Conservation (phyloP, 2,797 vertebrate species). For the Glyptemys insculpta region DNA sequence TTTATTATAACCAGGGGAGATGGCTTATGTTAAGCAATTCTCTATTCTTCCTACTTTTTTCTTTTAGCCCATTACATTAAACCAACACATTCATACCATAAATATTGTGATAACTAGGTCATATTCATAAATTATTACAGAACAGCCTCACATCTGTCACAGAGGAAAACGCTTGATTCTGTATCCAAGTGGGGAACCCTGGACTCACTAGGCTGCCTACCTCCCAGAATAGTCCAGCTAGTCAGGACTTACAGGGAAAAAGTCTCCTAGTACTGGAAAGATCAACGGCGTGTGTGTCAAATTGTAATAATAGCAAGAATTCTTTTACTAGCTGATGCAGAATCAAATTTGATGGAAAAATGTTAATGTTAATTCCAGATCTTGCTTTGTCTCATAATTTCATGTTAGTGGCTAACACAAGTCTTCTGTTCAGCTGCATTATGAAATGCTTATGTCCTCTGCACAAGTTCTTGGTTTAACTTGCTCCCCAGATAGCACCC, state of each 20-base stretch:
- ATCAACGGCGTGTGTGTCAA: too few species aligned
- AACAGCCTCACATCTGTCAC: not conserved
- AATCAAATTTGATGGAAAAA: not conserved
- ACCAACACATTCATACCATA: constrained; percentile 1
- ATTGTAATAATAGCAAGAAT: not conserved
- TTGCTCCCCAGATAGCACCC: not conserved
- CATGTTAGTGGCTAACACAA: not conserved
- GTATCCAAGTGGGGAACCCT: not conserved
- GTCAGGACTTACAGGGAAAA: accelerated
- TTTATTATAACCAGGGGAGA: not conserved
- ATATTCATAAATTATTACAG: not conserved
- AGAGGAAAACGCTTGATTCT: not conserved
- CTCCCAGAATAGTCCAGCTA: not conserved
- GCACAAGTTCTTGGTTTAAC: not conserved
- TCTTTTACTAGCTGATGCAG: not conserved
- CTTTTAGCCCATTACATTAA: constrained; percentile 18
- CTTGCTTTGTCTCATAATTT: not conserved
- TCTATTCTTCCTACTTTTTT: not conserved
- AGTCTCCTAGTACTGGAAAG: too few species aligned
- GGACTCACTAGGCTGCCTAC: not conserved
- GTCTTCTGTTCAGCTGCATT: not conserved
- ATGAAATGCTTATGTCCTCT: not conserved
- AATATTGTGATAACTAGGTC: not conserved
- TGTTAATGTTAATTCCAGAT: not conserved
- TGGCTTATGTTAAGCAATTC: not conserved